phyloP scores from a whole-genome alignment of 2,797 vertebrate species.

The Melanotaenia pygmaea region DNA sequence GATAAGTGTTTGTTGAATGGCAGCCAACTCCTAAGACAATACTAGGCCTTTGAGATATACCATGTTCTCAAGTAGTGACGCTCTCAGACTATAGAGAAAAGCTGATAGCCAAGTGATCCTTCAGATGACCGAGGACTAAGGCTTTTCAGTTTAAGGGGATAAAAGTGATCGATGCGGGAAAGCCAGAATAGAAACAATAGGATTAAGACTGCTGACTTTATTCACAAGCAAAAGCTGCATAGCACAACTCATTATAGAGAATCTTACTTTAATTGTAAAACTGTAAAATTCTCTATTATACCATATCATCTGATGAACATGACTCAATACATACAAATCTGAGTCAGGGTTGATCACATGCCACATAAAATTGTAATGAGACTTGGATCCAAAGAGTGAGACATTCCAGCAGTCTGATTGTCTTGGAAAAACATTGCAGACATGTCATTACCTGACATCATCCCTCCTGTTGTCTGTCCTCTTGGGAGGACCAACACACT shows the following conservation, averaged over 20 bases:
- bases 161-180: conserved; percentile 65
- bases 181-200: conserved; percentile 39
- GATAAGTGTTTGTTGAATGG: conserved; percentile 72
- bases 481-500: conserved; percentile 64
- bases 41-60: conserved; percentile 70
- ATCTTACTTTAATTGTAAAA: conserved; percentile 12
- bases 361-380: conserved; percentile 23
- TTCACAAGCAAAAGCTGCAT: conserved; percentile 38
- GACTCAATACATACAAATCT: neutral
- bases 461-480: conserved; percentile 64
- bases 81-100: conserved; percentile 60
- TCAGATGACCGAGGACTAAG: conserved; percentile 54
- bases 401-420: conserved; percentile 62
- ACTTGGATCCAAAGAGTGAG: conserved; percentile 54
- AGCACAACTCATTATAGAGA: conserved; percentile 8
- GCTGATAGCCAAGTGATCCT: conserved; percentile 73
- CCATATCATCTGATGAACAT: neutral
- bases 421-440: conserved; percentile 51
- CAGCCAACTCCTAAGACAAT: conserved; percentile 68
- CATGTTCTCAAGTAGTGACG: conserved; percentile 64
- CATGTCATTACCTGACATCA: conserved; percentile 76
- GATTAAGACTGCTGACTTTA: conserved; percentile 46
- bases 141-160: conserved; percentile 59
- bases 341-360: neutral
- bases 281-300: neutral